These are phyloP conservation scores for Riptortus pedestris DNA, from an alignment of 1,140 invertebrate genomes.

Conservation along the genomic window DNA sequence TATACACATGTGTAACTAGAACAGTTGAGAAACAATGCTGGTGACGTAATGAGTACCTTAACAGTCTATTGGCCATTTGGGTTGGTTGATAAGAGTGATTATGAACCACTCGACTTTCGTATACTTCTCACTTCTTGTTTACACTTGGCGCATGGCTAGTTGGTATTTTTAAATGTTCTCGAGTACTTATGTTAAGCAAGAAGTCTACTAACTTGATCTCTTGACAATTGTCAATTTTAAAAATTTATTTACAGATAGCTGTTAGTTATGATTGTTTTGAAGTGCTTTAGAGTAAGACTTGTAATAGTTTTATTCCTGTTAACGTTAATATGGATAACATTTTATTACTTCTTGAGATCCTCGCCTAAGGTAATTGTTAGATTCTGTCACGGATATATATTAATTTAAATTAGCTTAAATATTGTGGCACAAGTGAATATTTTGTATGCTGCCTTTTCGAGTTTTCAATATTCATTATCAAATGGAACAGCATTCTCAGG, in stretches of 20 bases:
- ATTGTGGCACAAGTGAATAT: too few relatives aligned
- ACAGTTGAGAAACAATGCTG: too few relatives aligned
- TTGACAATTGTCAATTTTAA: neutral
- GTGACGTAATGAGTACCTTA: too few relatives aligned
- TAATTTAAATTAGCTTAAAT: neutral
- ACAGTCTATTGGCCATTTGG: too few relatives aligned
- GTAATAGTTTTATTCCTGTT: neutral
- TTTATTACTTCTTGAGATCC: neutral
- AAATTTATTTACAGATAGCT: neutral
- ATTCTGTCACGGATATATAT: neutral
- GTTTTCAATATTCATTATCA: neutral
- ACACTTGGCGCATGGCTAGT: neutral
- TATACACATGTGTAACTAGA: too few relatives aligned
- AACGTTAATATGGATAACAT: neutral
- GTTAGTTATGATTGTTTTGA: neutral
- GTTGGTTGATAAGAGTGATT: too few relatives aligned
- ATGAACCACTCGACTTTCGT: too few relatives aligned
- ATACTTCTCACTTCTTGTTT: too few relatives aligned
- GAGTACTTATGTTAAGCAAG: neutral
- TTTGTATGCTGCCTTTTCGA: too few relatives aligned
- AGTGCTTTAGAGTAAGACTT: neutral
- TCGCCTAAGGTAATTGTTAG: neutral
- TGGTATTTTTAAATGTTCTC: neutral
- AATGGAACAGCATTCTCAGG: too few relatives aligned
- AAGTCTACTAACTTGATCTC: neutral